Evolutionary conservation across 2,797 vertebrate species (phyloP), one percentile per base, ranked within the genome.

Genomic region (Staurois parvus): DNA sequence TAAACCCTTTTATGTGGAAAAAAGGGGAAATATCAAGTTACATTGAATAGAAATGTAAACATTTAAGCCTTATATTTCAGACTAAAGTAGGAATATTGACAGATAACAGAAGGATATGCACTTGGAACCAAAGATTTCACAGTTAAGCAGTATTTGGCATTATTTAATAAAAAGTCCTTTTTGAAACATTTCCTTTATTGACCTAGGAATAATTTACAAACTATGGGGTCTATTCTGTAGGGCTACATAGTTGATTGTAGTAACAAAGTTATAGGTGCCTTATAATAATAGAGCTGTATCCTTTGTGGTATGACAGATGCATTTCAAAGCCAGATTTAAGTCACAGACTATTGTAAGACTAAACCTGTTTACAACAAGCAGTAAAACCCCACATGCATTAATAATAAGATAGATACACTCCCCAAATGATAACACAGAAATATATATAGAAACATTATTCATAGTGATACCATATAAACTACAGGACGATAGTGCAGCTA

Each of bases 361-460:
- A 30, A 84, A 56, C 32, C 26, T 40, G n/a, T 62, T 69, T 32
- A 62, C 67, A 77, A 40, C 75, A 79, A 40, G 59, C 19, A 78
- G 32, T 62, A 34, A 48, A 84, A 42, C 52, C 68, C 34, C 34
- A 52, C 48, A 84, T 84, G 37, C 67, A 84, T 84, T 77, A 69
- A 76, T 84, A 84, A 34, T 30, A 75, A 29, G 82, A 75, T 68
- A 72, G 19, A 76, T 37, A 42, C 12, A 9, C n/a, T 24, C 37
- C 66, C 19, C 48, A 72, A 62, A 45, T 28, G 75, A 78, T 84
- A 72, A 70, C 26, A 72, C 29, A 79, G 48, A 56, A 68, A 74
- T 85, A 79, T 76, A 76, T 48, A 45, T 81, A 52, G 75, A 62
- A 17, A 81, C 34, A 85, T 86, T 86, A 64, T 81, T 81, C 67